Evolutionary conservation across 2,797 vertebrate genomes (phyloP).

Genomic region (Hippopotamyrus pictus): DNA sequence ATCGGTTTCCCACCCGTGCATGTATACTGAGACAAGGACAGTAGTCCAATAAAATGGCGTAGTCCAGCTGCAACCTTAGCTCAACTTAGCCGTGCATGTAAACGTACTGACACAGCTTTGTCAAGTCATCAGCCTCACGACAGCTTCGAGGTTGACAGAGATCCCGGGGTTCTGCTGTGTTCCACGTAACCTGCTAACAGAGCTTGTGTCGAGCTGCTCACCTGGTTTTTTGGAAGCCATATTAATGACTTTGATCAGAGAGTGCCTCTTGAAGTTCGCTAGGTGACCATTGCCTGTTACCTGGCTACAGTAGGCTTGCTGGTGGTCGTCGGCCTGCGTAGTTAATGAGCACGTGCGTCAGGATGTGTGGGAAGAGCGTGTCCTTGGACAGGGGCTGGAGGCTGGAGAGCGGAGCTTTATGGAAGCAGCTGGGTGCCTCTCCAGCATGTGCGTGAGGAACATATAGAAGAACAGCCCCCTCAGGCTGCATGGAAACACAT

Average conservation of each 20-base stretch:
- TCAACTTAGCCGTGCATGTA: neutral
- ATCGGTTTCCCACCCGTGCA: neutral
- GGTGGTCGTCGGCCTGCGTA: neutral
- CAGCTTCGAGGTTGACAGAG: neutral
- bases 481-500: neutral
- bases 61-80: neutral
- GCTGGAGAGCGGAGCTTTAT: neutral
- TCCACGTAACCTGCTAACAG: neutral
- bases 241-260: neutral
- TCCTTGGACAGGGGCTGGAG: neutral
- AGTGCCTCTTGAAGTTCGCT: neutral
- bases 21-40: neutral
- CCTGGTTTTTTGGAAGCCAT: neutral
- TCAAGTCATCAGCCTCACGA: neutral
- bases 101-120: neutral
- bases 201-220: neutral
- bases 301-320: neutral
- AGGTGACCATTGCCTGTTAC: neutral
- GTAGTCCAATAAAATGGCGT: neutral
- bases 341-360: neutral
- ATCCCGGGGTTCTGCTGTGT: neutral
- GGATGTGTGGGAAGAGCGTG: neutral
- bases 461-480: neutral
- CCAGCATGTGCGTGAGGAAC: neutral
- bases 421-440: neutral